Conservation (phyloP, 1,140 invertebrate species). For the Lasioglossum albipes region DNA sequence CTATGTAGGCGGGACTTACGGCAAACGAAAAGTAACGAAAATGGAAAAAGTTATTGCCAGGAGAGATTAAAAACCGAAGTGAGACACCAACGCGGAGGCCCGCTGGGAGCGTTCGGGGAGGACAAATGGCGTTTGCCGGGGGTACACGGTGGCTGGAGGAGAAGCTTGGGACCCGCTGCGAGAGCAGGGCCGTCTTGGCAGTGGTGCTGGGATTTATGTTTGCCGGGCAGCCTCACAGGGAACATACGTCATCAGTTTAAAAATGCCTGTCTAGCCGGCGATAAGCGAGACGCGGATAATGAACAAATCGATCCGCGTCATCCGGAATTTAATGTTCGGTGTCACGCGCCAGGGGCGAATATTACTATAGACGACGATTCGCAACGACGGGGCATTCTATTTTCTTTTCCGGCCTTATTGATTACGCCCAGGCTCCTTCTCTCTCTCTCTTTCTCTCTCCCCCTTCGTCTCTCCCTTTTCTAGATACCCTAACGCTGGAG, state of each 20-base stretch:
- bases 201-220: not conserved
- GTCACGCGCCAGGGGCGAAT: not conserved
- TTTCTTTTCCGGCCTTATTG: slow-evolving; percentile 30
- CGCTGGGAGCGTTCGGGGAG: no score
- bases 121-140: no score
- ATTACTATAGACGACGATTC: not conserved
- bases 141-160: no score
- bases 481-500: slow-evolving; percentile 17
- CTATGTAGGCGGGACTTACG: no score
- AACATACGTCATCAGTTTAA: not conserved
- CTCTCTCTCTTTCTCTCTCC: not conserved
- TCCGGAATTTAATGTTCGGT: not conserved
- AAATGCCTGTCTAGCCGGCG: not conserved
- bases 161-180: not conserved
- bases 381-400: slow-evolving; percentile 1
- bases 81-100: no score
- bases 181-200: not conserved
- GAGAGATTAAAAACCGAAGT: no score
- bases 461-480: not conserved
- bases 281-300: slow-evolving; percentile 11
- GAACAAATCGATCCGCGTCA: slow-evolving; percentile 10
- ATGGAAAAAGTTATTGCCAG: no score
- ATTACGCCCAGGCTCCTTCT: slow-evolving; percentile 14
- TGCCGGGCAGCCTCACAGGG: no score
- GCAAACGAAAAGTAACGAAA: no score